Evolutionary conservation across 2,797 vertebrate species (phyloP).

Genomic region (Heteromormyrus szaboi): DNA sequence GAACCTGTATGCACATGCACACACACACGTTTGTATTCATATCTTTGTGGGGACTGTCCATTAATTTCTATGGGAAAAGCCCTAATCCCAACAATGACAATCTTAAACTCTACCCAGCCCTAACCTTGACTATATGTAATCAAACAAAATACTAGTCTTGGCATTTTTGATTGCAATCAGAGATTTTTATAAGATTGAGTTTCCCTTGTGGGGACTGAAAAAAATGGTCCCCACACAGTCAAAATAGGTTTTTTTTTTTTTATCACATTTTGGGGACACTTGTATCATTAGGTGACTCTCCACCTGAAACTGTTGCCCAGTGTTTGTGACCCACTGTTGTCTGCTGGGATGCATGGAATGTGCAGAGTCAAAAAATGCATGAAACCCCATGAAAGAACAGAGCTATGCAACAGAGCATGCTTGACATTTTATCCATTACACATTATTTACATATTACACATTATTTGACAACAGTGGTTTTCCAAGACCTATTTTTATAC

Average conservation of each 20-base stretch:
- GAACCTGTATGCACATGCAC: neutral
- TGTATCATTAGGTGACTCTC: neutral
- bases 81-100: neutral
- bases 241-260: neutral
- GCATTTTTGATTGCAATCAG: neutral
- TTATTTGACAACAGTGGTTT: neutral
- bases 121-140: neutral
- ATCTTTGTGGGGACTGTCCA: neutral
- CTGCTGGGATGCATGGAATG: neutral
- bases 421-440: neutral
- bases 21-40: neutral
- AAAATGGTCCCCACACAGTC: neutral
- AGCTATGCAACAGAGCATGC: neutral
- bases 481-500: neutral
- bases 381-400: neutral
- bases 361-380: neutral
- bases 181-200: neutral
- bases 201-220: neutral
- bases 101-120: neutral
- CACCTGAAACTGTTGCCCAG: neutral
- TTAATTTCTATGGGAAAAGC: neutral
- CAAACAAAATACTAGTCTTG: neutral
- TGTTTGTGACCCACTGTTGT: neutral
- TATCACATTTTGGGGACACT: neutral
- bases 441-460: neutral